A percentile compares a stretch with the other conserved stretches of the same genome.
These are phyloP conservation scores for Lycia hirtaria DNA, from an alignment of 2,888 invertebrate genomes.

Conservation along the genomic window DNA sequence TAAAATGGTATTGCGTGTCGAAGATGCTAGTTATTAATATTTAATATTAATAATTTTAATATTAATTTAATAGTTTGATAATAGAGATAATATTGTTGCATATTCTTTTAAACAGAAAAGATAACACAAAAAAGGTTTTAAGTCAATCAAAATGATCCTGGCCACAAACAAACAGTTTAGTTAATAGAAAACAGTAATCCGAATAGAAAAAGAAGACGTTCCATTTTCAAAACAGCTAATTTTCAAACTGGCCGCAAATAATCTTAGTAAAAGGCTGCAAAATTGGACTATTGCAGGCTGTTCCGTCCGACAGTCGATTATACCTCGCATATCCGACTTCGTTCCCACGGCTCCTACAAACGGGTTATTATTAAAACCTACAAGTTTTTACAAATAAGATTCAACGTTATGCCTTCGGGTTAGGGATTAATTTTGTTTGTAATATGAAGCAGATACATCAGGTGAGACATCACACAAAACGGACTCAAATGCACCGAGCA, in stretches of 20 bases:
- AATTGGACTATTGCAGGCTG: constrained; percentile 84
- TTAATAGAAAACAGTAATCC: not conserved
- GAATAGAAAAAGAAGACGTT: constrained; percentile 13
- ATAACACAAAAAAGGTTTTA: not conserved
- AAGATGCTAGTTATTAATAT: constrained; percentile 24
- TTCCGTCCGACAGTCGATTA: constrained; percentile 81
- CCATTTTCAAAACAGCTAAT: constrained; percentile 50
- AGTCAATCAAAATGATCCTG: not conserved
- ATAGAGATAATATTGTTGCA: too few species aligned
- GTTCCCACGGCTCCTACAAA: constrained; percentile 84
- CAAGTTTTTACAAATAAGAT: constrained; percentile 54
- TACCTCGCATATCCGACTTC: constrained; percentile 83
- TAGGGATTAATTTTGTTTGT: constrained; percentile 57
- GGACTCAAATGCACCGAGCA: constrained; percentile 60
- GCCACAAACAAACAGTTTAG: not conserved
- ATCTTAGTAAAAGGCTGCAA: constrained; percentile 83
- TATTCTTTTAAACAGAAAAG: not conserved
- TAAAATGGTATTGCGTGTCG: constrained; percentile 22
- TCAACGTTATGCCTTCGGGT: constrained; percentile 47
- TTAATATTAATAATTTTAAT: too few species aligned
- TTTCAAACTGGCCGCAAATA: constrained; percentile 66
- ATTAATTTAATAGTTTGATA: too few species aligned
- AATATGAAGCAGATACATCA: constrained; percentile 55
- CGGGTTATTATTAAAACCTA: constrained; percentile 84
- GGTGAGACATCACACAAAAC: constrained; percentile 57